phyloP scores from a whole-genome alignment of 2,888 invertebrate species.

The Ichneumoninae sp. region DNA sequence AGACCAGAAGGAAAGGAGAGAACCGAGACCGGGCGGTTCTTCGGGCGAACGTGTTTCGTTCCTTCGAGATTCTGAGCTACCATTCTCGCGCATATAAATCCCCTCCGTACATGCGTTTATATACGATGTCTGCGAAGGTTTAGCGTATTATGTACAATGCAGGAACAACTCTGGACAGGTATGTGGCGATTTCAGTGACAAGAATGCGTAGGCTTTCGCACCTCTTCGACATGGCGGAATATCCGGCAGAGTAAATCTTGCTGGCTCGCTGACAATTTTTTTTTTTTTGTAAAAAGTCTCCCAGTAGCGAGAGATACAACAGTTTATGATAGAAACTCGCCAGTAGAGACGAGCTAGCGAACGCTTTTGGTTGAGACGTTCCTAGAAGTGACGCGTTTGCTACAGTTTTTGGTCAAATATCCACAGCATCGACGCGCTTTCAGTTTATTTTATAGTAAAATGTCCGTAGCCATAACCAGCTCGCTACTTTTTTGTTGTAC shows the following conservation, averaged over 20 bases:
- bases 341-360: neutral
- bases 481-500: neutral
- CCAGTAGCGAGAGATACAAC: neutral
- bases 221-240: constrained; percentile 27
- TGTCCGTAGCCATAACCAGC: neutral
- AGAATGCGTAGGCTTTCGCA: constrained; percentile 46
- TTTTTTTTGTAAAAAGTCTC: neutral
- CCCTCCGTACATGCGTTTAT: constrained; percentile 37
- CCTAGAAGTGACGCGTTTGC: neutral
- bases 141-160: constrained; percentile 19
- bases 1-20: constrained; percentile 48
- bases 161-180: constrained; percentile 36
- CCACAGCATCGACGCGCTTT: too few relatives aligned
- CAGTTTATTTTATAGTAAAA: neutral
- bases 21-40: constrained; percentile 52
- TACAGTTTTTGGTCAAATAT: neutral
- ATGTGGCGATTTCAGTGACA: constrained; percentile 45
- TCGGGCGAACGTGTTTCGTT: constrained; percentile 29
- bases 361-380: too few relatives aligned
- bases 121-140: constrained; percentile 7
- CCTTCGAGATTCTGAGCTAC: constrained; percentile 53
- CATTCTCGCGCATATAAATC: constrained; percentile 46
- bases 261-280: neutral
- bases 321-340: neutral
- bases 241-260: constrained; percentile 12